These are phyloP conservation scores for Holothuria glaberrima DNA, from an alignment of 35 echinoderm and acorn worm species.

Conservation along the genomic window DNA sequence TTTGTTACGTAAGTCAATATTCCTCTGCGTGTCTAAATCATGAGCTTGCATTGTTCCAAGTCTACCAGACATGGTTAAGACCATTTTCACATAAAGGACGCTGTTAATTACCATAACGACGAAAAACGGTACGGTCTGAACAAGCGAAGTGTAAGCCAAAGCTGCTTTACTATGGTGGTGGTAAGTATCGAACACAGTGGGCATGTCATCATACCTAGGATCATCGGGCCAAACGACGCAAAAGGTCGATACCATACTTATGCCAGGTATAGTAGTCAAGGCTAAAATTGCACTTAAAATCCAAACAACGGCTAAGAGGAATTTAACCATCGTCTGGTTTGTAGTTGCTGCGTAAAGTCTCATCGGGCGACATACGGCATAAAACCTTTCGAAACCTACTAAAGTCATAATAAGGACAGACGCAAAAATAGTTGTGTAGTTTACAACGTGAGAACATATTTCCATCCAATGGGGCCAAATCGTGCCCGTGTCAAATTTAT, in stretches of 20 bases:
- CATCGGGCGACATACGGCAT: constrained; percentile 82
- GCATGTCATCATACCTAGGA: constrained; percentile 23
- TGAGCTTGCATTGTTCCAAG: constrained; percentile 67
- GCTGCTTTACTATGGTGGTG: not conserved
- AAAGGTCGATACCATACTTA: not conserved
- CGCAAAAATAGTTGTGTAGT: constrained; percentile 74
- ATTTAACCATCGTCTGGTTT: constrained; percentile 65
- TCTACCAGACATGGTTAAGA: constrained; percentile 64
- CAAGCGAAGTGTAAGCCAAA: constrained; percentile 39
- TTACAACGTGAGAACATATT: constrained; percentile 53
- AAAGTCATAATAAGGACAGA: constrained; percentile 73
- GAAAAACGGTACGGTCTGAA: constrained; percentile 79
- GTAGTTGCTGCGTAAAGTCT: constrained; percentile 64
- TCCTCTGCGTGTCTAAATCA: constrained; percentile 62
- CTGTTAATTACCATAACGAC: constrained; percentile 75
- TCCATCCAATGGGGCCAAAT: constrained; percentile 37
- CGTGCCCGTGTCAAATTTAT: constrained; percentile 29
- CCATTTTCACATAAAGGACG: constrained; percentile 71
- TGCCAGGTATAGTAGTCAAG: constrained; percentile 53
- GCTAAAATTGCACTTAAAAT: constrained; percentile 61
- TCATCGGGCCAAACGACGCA: constrained; percentile 71
- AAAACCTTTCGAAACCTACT: constrained; percentile 80
- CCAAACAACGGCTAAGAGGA: constrained; percentile 59
- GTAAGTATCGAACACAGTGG: constrained; percentile 21
- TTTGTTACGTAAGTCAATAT: constrained; percentile 74